Evolutionary conservation across 2,888 invertebrate genomes (phyloP), one percentile per base, ranked within the genome.

Genomic region (Galerucella pusilla): DNA sequence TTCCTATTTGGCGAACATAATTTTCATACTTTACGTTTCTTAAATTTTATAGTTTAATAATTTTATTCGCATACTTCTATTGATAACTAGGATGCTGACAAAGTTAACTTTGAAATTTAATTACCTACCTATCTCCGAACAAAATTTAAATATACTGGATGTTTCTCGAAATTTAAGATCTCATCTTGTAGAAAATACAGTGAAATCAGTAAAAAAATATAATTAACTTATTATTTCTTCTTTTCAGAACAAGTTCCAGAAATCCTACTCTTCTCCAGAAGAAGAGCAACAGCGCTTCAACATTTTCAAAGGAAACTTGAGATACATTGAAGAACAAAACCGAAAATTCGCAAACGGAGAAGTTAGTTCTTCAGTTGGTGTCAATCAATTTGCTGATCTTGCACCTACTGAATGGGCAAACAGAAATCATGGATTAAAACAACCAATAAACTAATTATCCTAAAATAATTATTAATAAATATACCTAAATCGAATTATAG

Each of bases 341-440:
- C 25, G 16, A n/a, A 71, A 71, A 45, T 64, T 28, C 46, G 59
- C 16, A 2, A 54, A 20, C 12, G 71, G 71, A 10, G 71, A 71
- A 65, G 65, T 65, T 9, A 57, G 68, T 25, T 71, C 52, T 10
- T 52, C 28, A n/a, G 67, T 71, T 60, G 75, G 68, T 42, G 42
- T 75, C 45, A 75, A 75, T 35, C 67, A 75, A 52, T 75, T 75
- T 45, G 64, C 71, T 11, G 75, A 75, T 75, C 52, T 71, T 12
- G 46, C 49, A 14, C 14, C 54, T 10, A 68, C 63, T 7, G 75
- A 75, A 68, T 68, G 59, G 68, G 54, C 68, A 12, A 35, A 68
- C 16, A 57, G 59, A 12, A 68, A 68, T 35, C 68, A 68, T 25
- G 68, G 68, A 28, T 28, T 49, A n/a, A 49, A 67, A 65, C 7